Conservation (phyloP, 2,888 invertebrate genomes). For the Ceraclea dissimilis region DNA sequence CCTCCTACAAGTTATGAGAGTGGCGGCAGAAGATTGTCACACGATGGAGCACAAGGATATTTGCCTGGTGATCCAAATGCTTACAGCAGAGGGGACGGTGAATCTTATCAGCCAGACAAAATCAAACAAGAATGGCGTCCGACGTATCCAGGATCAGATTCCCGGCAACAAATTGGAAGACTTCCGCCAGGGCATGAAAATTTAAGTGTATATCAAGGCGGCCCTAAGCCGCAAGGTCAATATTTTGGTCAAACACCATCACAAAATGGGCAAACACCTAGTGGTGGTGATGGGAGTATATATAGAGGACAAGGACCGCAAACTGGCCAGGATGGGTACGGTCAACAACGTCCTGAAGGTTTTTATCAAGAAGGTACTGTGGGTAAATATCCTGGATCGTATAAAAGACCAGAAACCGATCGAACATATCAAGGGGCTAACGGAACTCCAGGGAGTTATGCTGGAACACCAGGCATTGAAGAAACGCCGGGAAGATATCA, state of each 20-base stretch:
- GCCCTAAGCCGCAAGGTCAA: too few species aligned
- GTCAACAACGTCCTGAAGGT: too few species aligned
- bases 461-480: not conserved
- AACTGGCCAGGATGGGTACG: too few species aligned
- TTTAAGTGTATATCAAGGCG: not conserved
- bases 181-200: not conserved
- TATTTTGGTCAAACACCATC: too few species aligned
- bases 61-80: not conserved
- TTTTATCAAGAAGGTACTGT: not conserved
- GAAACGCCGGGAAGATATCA: not conserved
- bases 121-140: not conserved
- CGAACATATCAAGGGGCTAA: constrained; percentile 1
- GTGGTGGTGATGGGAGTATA: too few species aligned
- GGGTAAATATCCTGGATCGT: not conserved
- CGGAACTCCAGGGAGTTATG: constrained; percentile 1
- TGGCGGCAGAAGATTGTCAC: not conserved
- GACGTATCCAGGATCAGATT: not conserved
- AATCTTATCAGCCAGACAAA: not conserved
- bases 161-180: not conserved
- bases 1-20: too few species aligned
- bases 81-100: not conserved
- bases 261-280: too few species aligned
- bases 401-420: constrained; percentile 17
- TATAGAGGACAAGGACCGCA: too few species aligned
- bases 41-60: not conserved